Conservation (phyloP, 2,797 vertebrate species). For the Diplodus puntazzo region DNA sequence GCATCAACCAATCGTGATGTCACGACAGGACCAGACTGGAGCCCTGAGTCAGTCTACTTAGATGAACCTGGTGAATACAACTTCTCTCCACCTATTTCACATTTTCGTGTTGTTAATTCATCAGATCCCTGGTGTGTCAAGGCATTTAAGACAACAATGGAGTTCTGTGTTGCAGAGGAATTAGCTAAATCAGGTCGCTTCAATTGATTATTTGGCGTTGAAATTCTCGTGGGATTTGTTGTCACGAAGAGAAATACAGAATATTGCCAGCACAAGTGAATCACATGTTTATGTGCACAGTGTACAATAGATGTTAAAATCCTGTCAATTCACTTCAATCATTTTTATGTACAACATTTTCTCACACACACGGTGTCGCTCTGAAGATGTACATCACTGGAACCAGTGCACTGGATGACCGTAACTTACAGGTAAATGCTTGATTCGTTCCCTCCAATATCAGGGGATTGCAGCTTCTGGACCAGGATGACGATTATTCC, state of each 20-base stretch:
- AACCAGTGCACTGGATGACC: not conserved
- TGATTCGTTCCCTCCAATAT: conserved; percentile 97
- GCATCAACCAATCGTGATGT: no score
- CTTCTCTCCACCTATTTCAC: no score
- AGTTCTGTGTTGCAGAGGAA: not conserved
- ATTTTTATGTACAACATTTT: not conserved
- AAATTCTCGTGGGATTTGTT: conserved; percentile 15
- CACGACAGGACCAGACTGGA: no score
- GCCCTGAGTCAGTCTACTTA: no score
- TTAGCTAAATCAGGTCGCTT: not conserved
- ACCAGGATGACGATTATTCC: conserved; percentile 99
- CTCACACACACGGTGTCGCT: not conserved
- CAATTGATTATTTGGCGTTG: not conserved
- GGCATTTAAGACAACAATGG: not conserved
- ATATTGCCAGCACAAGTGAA: not conserved
- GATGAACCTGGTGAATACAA: no score
- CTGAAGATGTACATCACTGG: not conserved
- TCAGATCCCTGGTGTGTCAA: not conserved
- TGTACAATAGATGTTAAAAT: not conserved
- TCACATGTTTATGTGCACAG: not conserved
- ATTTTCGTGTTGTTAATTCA: not conserved
- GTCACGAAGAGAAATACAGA: not conserved
- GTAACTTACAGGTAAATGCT: conserved; percentile 90
- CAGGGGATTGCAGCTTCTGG: conserved; percentile 98
- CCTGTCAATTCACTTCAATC: not conserved